Evolutionary conservation across 2,888 invertebrate genomes (phyloP), one percentile per base, ranked within the genome.

Genomic region (Meganola albula): DNA sequence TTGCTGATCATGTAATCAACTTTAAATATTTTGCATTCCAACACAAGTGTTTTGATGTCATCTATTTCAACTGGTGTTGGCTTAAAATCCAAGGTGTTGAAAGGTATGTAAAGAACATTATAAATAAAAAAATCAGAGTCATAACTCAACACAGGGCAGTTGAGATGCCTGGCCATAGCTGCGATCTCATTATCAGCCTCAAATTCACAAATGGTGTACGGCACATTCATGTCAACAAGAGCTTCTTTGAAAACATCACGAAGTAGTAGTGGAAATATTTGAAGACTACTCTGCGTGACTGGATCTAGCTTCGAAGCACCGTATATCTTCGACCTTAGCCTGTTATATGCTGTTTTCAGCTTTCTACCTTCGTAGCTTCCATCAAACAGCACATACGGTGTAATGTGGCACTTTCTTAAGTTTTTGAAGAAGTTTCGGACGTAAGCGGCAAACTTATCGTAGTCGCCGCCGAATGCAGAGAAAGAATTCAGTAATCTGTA

Each of bases 91-190:
- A 94, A 61, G 12, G 90, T 91, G 14, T 89, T 85, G 45, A 94
- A 90, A 0, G 95, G 94, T 45, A 98, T 92, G 52, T 95, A 96
- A 1, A 88, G 74, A 0, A 95, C 90, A 74, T 94, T 93, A 72
- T 93, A 95, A 44, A 98, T 92, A 60, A 92, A 97, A 76, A 97
- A 98, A 77, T 98, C 98, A 0, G 97, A 97, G 74, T 98, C 98
- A 52, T 93, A 94, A 59, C 96, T 97, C 2, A 98, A 69, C 2
- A 98, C 92, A 0, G 97, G 97, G 55, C 96, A 97, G 21, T 91
- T 84, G 2, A 96, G 78, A 34, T 90, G 86, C 44, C 91, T 89
- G 0, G 96, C 94, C 48, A 97, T 72, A 0, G 92, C 90, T 0
- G 96, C 97, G 32, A 97, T 91, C 59, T 95, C 93, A 49, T 92